Evolutionary conservation across 2,797 vertebrate genomes (phyloP).

Genomic region (Tangara arthus): DNA sequence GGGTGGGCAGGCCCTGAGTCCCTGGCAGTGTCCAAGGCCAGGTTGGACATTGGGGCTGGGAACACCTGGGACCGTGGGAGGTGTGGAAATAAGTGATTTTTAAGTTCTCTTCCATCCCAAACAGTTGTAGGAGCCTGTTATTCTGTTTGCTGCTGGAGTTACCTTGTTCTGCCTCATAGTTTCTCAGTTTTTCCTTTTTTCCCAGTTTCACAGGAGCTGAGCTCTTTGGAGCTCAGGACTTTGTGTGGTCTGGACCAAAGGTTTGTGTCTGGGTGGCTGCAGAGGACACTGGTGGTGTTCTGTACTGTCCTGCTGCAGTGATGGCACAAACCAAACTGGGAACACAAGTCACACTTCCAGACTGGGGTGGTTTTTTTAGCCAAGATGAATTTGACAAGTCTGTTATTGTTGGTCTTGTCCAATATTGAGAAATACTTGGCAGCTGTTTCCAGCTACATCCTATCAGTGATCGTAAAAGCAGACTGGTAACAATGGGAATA

Average conservation of each 20-base stretch:
- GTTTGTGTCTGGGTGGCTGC: not conserved
- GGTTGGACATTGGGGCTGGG: rapidly evolving
- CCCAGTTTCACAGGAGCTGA: not conserved
- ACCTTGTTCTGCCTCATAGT: not conserved
- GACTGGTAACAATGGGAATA: conserved; percentile 31
- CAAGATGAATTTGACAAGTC: not conserved
- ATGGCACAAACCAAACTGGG: not conserved
- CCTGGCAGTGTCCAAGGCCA: not conserved
- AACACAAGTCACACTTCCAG: not conserved
- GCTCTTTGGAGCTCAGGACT: not conserved
- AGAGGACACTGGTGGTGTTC: not conserved
- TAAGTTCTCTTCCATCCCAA: not conserved
- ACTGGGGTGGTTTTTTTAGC: not conserved
- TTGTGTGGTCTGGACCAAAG: rapidly evolving
- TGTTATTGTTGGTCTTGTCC: conserved; percentile 22
- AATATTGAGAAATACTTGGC: not conserved
- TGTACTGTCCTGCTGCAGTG: not conserved
- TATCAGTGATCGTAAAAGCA: conserved; percentile 44
- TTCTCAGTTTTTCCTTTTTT: rapidly evolving
- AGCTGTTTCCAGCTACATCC: not conserved
- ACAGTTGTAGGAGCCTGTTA: not conserved
- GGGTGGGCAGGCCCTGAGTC: not conserved
- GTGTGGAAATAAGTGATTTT: too few species aligned
- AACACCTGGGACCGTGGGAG: not conserved
- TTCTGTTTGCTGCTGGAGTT: not conserved